Evolutionary conservation across 2,113 vertebrate species (phyloP).

Genomic region (Nothoprocta pentlandii): DNA sequence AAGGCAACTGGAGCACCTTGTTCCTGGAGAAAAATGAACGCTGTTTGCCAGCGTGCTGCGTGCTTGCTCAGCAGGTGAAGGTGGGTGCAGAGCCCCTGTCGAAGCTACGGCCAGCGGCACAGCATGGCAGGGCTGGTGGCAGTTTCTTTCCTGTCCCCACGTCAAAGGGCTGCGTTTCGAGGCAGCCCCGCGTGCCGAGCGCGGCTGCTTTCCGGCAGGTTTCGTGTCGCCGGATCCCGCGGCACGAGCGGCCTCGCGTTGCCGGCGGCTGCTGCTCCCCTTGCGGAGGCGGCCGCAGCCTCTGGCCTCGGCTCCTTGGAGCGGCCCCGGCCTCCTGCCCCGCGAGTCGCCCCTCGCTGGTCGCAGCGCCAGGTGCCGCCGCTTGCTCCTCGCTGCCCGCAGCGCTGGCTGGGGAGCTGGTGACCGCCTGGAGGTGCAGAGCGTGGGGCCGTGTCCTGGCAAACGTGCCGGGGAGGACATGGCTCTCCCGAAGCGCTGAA

Average conservation of each 20-base stretch:
- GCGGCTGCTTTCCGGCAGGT: conserved; percentile 1
- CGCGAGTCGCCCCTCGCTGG: conserved; percentile 1
- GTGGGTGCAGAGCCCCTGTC: not conserved
- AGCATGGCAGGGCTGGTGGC: not conserved
- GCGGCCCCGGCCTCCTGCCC: not conserved
- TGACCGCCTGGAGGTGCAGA: too few relatives aligned
- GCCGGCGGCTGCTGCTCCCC: not conserved
- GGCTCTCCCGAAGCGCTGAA: not conserved
- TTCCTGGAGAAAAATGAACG: not conserved
- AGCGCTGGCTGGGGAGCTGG: not conserved
- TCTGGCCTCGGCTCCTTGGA: too few relatives aligned
- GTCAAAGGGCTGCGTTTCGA: not conserved
- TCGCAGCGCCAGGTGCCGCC: not conserved
- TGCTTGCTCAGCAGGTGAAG: not conserved
- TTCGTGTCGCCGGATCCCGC: conserved; percentile 60
- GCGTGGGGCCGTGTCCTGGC: not conserved
- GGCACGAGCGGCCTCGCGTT: conserved; percentile 14
- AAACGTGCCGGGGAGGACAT: not conserved
- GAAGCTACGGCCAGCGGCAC: not conserved
- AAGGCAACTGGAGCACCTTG: not conserved
- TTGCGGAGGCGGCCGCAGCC: too few relatives aligned
- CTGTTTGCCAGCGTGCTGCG: not conserved
- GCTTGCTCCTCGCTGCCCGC: not conserved
- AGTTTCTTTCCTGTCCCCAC: not conserved
- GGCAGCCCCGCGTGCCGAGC: not conserved